Percentiles rank a stretch among this genome's conserved stretches.
These are phyloP conservation scores for Scyliorhinus canicula DNA, from an alignment of 2,797 vertebrate species.

Conservation along the genomic window DNA sequence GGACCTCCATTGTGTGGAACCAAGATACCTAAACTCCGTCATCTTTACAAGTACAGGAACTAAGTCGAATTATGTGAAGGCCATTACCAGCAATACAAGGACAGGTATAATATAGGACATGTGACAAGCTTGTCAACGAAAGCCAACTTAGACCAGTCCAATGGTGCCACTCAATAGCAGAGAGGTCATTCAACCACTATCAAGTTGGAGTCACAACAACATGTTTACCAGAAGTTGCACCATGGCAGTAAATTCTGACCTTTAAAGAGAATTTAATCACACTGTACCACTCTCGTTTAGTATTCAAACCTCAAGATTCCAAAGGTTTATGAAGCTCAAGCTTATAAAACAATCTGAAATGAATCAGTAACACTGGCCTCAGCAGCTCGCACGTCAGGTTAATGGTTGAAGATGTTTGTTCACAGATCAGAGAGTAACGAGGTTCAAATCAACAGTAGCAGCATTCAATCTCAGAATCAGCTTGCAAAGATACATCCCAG, in stretches of 20 bases:
- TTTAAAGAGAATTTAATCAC: not conserved
- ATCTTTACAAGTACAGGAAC: not conserved
- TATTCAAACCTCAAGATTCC: not conserved
- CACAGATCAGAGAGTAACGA: no score
- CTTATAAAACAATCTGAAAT: not conserved
- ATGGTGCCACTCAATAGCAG: not conserved
- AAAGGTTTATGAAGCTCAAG: not conserved
- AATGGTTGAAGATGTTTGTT: no score
- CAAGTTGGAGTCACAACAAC: not conserved
- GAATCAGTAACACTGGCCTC: not conserved
- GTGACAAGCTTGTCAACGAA: not conserved
- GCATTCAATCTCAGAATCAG: not conserved
- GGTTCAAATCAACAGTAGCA: no score
- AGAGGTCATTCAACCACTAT: not conserved
- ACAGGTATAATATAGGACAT: not conserved
- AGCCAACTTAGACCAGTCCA: not conserved
- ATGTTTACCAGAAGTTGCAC: not conserved
- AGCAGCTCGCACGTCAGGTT: not conserved
- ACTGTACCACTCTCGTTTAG: not conserved
- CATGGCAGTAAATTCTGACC: not conserved
- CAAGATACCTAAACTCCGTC: not conserved
- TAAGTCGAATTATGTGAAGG: not conserved
- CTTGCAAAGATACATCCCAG: not conserved
- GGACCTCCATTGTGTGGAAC: not conserved
- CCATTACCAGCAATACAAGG: not conserved